Conservation (phyloP, 2,797 vertebrate genomes). For the Pipistrellus nathusii region DNA sequence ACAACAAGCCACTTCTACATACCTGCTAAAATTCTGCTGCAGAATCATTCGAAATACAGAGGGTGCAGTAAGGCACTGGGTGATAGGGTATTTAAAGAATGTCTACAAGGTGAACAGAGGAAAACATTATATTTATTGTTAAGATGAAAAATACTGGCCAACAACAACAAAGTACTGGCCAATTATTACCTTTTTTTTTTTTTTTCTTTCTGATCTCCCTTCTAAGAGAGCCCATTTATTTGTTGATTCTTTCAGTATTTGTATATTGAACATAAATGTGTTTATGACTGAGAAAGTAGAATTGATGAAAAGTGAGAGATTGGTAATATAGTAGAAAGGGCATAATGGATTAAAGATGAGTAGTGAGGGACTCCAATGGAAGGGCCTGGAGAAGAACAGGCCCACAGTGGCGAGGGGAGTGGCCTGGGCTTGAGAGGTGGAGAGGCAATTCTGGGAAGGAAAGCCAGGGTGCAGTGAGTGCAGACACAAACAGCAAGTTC, state of each 20-base stretch:
- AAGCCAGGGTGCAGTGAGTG: background rate
- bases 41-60: constrained; percentile 89
- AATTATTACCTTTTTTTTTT: background rate
- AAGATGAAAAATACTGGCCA: background rate
- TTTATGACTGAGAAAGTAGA: background rate
- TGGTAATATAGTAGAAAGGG: background rate
- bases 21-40: constrained; percentile 87
- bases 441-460: background rate
- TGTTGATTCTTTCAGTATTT: background rate
- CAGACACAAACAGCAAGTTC: background rate
- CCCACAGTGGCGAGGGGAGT: background rate
- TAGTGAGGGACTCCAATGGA: background rate
- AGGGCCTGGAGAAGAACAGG: background rate
- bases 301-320: background rate
- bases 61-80: constrained; percentile 86
- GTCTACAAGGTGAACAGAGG: constrained; percentile 81
- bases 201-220: background rate
- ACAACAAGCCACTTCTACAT: constrained; percentile 49
- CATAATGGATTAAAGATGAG: background rate
- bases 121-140: background rate
- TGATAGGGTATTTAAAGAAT: constrained; percentile 89
- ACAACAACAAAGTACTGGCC: background rate
- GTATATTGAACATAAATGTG: background rate
- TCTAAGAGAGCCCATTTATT: background rate
- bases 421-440: background rate